Evolutionary conservation across 2,888 invertebrate genomes (phyloP).

Genomic region (Pyrrhia umbra): DNA sequence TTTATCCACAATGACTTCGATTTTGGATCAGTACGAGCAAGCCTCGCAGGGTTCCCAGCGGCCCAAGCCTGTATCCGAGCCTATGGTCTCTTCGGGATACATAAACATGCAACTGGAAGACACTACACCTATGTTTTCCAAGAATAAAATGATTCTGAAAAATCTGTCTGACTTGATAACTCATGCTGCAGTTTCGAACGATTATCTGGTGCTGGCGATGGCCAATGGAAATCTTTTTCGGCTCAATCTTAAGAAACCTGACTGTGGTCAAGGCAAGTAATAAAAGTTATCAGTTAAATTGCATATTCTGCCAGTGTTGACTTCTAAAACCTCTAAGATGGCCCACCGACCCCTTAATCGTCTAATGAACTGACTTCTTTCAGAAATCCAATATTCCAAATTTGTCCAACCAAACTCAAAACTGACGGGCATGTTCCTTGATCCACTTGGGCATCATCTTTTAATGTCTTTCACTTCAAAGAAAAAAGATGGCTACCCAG

Average conservation of each 20-base stretch:
- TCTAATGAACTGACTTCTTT: too few species aligned
- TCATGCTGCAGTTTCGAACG: slow-evolving; percentile 95
- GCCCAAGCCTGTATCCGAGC: slow-evolving; percentile 78
- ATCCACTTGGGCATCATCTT: slow-evolving; percentile 96
- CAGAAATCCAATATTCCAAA: slow-evolving; percentile 94
- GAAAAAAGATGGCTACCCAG: slow-evolving; percentile 91
- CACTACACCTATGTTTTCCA: slow-evolving; percentile 96
- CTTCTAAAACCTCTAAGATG: too few species aligned
- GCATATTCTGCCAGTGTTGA: background rate
- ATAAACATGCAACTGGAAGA: slow-evolving; percentile 91
- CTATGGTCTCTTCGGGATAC: slow-evolving; percentile 88
- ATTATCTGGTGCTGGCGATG: slow-evolving; percentile 95
- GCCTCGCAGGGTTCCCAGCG: slow-evolving; percentile 91
- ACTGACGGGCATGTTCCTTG: slow-evolving; percentile 93
- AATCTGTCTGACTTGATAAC: slow-evolving; percentile 94
- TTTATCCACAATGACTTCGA: slow-evolving; percentile 92
- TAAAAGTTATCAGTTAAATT: too few species aligned
- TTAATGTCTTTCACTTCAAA: slow-evolving; percentile 93
- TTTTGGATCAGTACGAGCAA: slow-evolving; percentile 96
- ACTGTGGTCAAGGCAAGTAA: slow-evolving; percentile 93
- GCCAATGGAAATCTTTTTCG: slow-evolving; percentile 95
- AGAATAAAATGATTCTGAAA: slow-evolving; percentile 94
- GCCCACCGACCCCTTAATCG: too few species aligned
- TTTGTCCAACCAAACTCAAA: slow-evolving; percentile 90
- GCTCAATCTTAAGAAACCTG: slow-evolving; percentile 94